Percentiles rank a stretch among this genome's conserved stretches.
phyloP scores from a whole-genome alignment of 53 echinoderm and acorn worm species.

The Hippasteria phrygiana region DNA sequence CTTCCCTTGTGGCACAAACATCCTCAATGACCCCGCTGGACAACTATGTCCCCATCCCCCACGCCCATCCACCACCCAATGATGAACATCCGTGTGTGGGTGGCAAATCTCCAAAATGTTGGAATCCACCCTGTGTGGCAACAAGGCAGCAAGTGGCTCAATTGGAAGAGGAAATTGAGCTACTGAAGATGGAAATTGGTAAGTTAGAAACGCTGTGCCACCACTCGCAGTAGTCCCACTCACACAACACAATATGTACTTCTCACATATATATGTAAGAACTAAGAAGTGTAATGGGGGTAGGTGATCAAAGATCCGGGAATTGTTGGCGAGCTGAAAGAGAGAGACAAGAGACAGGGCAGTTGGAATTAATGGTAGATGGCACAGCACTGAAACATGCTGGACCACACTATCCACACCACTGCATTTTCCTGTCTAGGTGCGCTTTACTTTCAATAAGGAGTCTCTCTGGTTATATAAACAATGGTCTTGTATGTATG shows the following conservation, averaged over 20 bases:
- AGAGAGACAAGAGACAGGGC: background rate
- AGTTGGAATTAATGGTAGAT: constrained; percentile 14
- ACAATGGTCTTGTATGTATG: too few species aligned
- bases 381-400: too few species aligned
- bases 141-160: background rate
- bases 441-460: too few species aligned
- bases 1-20: too few species aligned
- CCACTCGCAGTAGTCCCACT: background rate
- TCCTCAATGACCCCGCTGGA: background rate
- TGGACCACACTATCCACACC: too few species aligned
- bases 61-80: too few species aligned
- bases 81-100: constrained; percentile 10
- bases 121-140: constrained; percentile 17
- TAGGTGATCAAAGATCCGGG: too few species aligned
- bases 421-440: too few species aligned
- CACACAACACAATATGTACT: background rate
- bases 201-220: background rate
- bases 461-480: too few species aligned
- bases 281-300: too few species aligned
- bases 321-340: too few species aligned
- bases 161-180: background rate
- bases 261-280: too few species aligned
- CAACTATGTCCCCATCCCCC: background rate
- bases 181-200: constrained; percentile 8
- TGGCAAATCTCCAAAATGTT: constrained; percentile 18